Base-by-base conservation (phyloP, 2,888 invertebrate species). In the Coleophora deauratella region DNA sequence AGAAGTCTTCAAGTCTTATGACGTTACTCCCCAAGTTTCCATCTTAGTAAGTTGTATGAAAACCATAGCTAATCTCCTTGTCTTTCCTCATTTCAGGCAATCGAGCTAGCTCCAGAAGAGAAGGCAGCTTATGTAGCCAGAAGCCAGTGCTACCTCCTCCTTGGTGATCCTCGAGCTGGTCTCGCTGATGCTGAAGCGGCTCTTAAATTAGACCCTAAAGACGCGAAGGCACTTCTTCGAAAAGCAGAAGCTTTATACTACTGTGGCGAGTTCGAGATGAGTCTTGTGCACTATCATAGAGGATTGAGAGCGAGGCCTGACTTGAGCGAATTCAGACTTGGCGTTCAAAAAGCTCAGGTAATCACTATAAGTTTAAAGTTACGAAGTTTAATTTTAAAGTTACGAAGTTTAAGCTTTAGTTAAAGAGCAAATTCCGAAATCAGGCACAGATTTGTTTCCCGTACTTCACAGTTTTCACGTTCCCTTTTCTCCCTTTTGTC, bases 161-260 rank as follows among this genome's bases (percentile, higher is more conserved):
- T 97, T 11, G 97, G 97, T 0, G 93, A 96, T 62, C 92, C 96
- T 1, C 90, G 90, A 11, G 90, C 91, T 51, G 96, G 96, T 0
- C 79, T 97, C 6, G 78, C 88, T 41, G 96, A 98, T 65, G 96
- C 97, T 0, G 95, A 97, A 67, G 88, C 90, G 1, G 95, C 96
- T 0, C 80, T 97, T 2, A 86, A 84, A 37, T 86, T 91, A 39
- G 93, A 94, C 57, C 91, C 91, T 34, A 90, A 88, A 49, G 92
- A 91, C 62, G 81, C 80, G 0, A 77, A 75, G 44, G 78, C 81
- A 4, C 88, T 96, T 45, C 94, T 93, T 60, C 95, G 95, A 65
- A 98, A 97, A 76, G 97, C 97, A 0, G 97, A 98, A 73, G 92
- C 96, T 0, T 82, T 97, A 32, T 98, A 97, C 75, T 94, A 94